phyloP scores from a whole-genome alignment of 2,113 vertebrate genomes.

The Eolophus roseicapilla region DNA sequence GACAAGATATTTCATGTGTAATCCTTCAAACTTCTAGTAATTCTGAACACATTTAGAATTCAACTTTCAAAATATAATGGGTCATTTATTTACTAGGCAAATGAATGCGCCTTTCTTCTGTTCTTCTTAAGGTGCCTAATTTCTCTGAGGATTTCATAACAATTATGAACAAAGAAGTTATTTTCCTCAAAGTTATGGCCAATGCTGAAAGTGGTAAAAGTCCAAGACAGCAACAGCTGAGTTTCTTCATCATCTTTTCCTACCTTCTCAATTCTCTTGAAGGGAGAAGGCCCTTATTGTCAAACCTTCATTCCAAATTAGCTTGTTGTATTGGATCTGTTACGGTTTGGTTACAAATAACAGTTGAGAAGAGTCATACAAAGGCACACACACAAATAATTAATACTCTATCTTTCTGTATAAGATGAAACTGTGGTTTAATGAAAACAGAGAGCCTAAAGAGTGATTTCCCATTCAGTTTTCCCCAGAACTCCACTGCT shows the following conservation, averaged over 20 bases:
- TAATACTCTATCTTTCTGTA: not conserved
- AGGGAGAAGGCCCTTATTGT: not conserved
- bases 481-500: not conserved
- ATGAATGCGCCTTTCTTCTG: fast-evolving
- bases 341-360: not conserved
- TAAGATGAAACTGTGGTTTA: not conserved
- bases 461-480: not conserved
- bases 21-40: not conserved
- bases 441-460: not conserved
- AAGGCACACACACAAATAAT: not conserved
- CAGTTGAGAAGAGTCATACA: not conserved
- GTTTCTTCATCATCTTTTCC: not conserved
- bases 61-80: not conserved
- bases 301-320: not conserved
- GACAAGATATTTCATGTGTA: not conserved
- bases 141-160: not conserved
- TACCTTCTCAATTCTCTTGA: not conserved
- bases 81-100: not conserved
- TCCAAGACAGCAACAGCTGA: not conserved
- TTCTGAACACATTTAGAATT: not conserved
- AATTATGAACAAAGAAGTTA: not conserved
- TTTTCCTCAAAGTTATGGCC: not conserved
- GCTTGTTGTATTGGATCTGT: not conserved
- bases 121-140: not conserved
- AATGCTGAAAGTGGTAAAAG: not conserved